Conservation (phyloP, 2,888 invertebrate genomes). For the Diploptera punctata region DNA sequence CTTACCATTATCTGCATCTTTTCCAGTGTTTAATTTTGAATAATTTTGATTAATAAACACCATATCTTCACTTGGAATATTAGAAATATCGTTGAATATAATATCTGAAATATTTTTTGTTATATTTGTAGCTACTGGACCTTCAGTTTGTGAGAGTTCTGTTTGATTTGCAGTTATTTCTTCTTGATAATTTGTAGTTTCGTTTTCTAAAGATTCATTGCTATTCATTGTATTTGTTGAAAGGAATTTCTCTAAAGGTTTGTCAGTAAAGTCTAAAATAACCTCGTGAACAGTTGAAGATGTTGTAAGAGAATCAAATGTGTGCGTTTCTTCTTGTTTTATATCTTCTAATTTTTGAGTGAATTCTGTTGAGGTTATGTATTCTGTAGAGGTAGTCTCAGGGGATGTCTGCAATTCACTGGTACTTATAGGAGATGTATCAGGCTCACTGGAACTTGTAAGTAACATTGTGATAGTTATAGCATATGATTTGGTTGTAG, state of each 20-base stretch:
- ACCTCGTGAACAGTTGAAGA: too few relatives aligned
- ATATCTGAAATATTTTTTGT: not conserved
- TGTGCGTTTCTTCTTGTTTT: too few relatives aligned
- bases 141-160: not conserved
- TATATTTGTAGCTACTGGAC: not conserved
- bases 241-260: not conserved
- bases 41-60: not conserved
- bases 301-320: too few relatives aligned
- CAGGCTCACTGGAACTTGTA: too few relatives aligned
- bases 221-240: not conserved
- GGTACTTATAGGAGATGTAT: too few relatives aligned
- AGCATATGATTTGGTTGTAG: too few relatives aligned
- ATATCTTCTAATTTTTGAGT: too few relatives aligned
- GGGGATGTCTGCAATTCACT: too few relatives aligned
- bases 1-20: not conserved
- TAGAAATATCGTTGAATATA: not conserved
- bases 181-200: not conserved
- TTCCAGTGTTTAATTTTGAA: not conserved
- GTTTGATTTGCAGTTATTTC: not conserved
- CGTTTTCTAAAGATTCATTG: not conserved
- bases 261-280: too few relatives aligned
- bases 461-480: not conserved
- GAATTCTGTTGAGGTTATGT: too few relatives aligned
- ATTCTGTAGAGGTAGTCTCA: too few relatives aligned
- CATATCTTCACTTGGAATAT: not conserved